These are phyloP conservation scores for Thecocarcelia acutangulata DNA, from an alignment of 2,888 invertebrate genomes.

Conservation along the genomic window DNA sequence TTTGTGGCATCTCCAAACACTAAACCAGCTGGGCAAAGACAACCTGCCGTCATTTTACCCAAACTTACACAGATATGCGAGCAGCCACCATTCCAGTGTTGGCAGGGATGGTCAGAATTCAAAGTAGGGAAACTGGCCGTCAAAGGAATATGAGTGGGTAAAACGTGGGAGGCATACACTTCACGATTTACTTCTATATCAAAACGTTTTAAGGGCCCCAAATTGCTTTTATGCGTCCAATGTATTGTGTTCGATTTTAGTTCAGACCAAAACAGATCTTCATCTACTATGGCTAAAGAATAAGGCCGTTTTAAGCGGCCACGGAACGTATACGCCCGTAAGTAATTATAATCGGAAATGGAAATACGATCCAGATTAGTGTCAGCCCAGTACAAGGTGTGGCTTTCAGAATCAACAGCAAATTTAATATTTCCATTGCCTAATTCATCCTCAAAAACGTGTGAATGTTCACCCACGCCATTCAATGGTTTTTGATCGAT, in stretches of 20 bases:
- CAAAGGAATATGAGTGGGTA: slow-evolving; percentile 74
- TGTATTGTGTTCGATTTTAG: slow-evolving; percentile 83
- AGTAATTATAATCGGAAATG: slow-evolving; percentile 85
- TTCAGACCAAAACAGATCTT: slow-evolving; percentile 87
- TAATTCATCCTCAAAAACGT: slow-evolving; percentile 78
- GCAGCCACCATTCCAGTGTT: slow-evolving; percentile 85
- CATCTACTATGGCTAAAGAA: slow-evolving; percentile 84
- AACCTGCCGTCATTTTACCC: slow-evolving; percentile 78
- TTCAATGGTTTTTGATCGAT: slow-evolving; percentile 88
- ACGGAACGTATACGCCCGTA: slow-evolving; percentile 81
- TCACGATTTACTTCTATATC: slow-evolving; percentile 75
- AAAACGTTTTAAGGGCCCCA: slow-evolving; percentile 77
- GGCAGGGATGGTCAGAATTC: slow-evolving; percentile 83
- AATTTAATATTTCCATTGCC: slow-evolving; percentile 79
- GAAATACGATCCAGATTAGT: slow-evolving; percentile 86
- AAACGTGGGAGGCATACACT: slow-evolving; percentile 58
- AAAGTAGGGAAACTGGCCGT: slow-evolving; percentile 70
- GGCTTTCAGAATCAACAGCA: slow-evolving; percentile 82
- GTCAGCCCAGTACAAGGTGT: slow-evolving; percentile 87
- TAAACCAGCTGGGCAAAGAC: slow-evolving; percentile 87
- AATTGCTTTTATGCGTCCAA: slow-evolving; percentile 83
- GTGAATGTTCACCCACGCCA: slow-evolving; percentile 82
- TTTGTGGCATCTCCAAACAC: slow-evolving; percentile 82
- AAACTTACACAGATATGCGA: slow-evolving; percentile 87
- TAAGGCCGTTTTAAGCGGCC: slow-evolving; percentile 82